phyloP scores from a whole-genome alignment of 2,113 vertebrate species.

The Rallus limicola region DNA sequence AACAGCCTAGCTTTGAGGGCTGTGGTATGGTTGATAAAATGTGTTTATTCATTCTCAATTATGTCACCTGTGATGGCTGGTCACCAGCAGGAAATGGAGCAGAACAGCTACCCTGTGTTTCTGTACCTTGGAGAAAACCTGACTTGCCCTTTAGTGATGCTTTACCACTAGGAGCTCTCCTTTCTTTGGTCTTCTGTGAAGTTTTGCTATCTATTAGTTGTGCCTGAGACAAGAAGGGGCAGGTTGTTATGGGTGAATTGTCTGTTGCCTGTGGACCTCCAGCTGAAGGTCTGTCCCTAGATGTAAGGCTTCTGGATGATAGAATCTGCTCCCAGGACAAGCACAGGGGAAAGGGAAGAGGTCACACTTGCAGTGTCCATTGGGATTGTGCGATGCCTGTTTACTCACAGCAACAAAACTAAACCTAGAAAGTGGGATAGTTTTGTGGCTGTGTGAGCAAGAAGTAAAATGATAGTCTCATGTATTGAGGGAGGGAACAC shows the following conservation, averaged over 20 bases:
- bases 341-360: background rate
- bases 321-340: background rate
- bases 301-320: background rate
- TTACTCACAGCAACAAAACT: background rate
- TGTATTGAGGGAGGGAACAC: background rate
- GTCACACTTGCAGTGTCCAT: background rate
- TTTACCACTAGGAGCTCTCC: background rate
- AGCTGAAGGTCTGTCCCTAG: background rate
- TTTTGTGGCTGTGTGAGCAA: background rate
- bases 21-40: background rate
- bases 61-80: background rate
- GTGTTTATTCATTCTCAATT: background rate
- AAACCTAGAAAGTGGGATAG: background rate
- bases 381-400: background rate
- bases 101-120: background rate
- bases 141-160: background rate
- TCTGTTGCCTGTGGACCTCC: background rate
- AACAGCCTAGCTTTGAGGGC: background rate
- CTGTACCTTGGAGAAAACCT: background rate
- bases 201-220: background rate
- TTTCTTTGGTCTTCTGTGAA: background rate
- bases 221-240: background rate
- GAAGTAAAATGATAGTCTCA: background rate
- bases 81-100: background rate
- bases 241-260: background rate